Evolutionary conservation across 2,113 vertebrate species (phyloP), one percentile per base, ranked within the genome.

Genomic region (Zosterops lateralis): DNA sequence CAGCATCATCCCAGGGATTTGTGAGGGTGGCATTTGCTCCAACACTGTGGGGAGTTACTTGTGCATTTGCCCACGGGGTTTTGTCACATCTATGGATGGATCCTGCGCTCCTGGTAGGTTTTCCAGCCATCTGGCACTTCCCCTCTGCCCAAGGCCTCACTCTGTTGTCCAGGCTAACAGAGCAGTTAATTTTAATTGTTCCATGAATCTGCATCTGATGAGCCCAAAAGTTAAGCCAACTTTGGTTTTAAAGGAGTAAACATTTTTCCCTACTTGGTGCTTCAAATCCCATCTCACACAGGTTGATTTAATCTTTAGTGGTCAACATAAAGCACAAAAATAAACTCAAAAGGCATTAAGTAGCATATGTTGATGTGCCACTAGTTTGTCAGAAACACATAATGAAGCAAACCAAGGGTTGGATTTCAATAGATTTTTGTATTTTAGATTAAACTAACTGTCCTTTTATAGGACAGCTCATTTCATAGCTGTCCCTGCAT

Each of bases 21-120:
- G 99, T 90, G 98, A 99, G 36, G 98, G 98, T 3, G 98, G 99
- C 3, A 98, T 99, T 42, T 99, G 99, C 95, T 98, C 98, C 87
- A 99, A 99, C 97, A 99, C 99, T 0, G 97, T 98, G 53, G 99
- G 99, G 85, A 99, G 99, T 98, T 99, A 99, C 47, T 99, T 99
- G 75, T 99, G 99, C 95, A 92, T 98, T 92, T 99, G 99, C 93
- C 98, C 98, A 7, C 97, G 97, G 54, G 99, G 99, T 76, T 99
- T 98, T 64, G 89, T 98, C 76, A 96, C 98, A 84, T 99, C 98
- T 61, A 48, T 97, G 34, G 99, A 99, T 79, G 99, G 99, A 31
- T 98, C 98, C 94, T 98, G 96, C 97, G 99, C 98, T 97, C 97
- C 98, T n/a, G 99, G 99, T 99, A 98, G 98, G 98, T 90, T 21